Percentiles rank a stretch among this genome's conserved stretches.
Evolutionary conservation across 2,797 vertebrate genomes (phyloP).

Genomic region (Sebastes minor): DNA sequence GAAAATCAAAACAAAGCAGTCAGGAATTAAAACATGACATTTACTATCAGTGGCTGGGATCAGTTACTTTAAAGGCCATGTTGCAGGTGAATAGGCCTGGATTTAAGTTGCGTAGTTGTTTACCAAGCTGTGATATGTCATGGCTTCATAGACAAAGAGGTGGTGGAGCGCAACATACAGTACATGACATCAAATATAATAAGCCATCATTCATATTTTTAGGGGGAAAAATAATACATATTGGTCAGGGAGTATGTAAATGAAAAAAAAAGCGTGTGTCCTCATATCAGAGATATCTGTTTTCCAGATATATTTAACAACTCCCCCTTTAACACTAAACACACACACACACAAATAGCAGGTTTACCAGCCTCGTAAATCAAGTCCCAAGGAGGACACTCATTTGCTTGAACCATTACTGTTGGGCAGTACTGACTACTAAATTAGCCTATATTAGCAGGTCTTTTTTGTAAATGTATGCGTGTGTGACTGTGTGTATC

Average conservation of each 20-base stretch:
- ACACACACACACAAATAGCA: slow-evolving; percentile 28
- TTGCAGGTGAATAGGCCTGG: neutral
- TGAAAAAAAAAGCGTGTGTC: neutral
- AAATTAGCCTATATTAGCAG: slow-evolving; percentile 77
- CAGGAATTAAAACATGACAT: too few species aligned
- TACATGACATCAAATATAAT: neutral
- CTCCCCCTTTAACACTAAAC: neutral
- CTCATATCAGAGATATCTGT: neutral
- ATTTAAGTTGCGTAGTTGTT: neutral
- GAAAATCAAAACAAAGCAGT: neutral
- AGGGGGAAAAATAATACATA: neutral
- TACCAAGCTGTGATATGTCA: neutral
- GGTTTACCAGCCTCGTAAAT: slow-evolving; percentile 65
- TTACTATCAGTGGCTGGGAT: neutral
- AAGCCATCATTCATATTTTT: neutral
- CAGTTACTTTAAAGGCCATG: neutral
- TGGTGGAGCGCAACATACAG: neutral
- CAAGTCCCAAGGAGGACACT: slow-evolving; percentile 74
- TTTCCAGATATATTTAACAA: slow-evolving; percentile 7
- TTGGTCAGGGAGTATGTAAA: neutral
- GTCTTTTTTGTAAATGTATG: slow-evolving; percentile 35
- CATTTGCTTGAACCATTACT: slow-evolving; percentile 77
- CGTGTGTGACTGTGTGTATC: slow-evolving; percentile 55
- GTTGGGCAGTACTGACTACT: slow-evolving; percentile 70
- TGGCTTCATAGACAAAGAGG: neutral